These are phyloP conservation scores for Trachelipus rathkii DNA, from an alignment of 1,140 invertebrate species.

Conservation along the genomic window DNA sequence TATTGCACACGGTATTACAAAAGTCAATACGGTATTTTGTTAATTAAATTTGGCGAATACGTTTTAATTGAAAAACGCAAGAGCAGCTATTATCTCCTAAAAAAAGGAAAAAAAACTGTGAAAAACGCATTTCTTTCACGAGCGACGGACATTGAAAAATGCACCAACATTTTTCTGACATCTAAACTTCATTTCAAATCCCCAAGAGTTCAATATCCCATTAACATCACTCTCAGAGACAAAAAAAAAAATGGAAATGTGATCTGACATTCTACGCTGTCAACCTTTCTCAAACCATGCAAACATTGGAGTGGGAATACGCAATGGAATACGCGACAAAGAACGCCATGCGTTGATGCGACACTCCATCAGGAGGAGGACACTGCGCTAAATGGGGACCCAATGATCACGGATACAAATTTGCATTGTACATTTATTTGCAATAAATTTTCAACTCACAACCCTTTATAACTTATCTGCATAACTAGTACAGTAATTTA, in stretches of 20 bases:
- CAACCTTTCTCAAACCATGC: not conserved
- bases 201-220: conserved; percentile 4
- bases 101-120: not conserved
- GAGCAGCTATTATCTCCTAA: not conserved
- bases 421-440: not conserved
- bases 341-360: not conserved
- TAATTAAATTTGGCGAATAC: no score
- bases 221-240: not conserved
- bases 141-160: conserved; percentile 3
- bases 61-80: no score
- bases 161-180: not conserved
- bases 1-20: not conserved
- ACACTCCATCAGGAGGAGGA: not conserved
- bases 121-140: not conserved
- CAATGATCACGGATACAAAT: conserved; percentile 10
- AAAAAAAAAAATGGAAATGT: not conserved
- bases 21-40: no score
- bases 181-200: not conserved
- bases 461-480: no score
- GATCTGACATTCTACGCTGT: not conserved
- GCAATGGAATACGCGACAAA: not conserved
- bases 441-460: not conserved
- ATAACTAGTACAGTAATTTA: no score
- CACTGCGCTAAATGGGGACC: not conserved
- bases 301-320: not conserved